phyloP scores from a whole-genome alignment of 2,888 invertebrate species.

The Labia minor region DNA sequence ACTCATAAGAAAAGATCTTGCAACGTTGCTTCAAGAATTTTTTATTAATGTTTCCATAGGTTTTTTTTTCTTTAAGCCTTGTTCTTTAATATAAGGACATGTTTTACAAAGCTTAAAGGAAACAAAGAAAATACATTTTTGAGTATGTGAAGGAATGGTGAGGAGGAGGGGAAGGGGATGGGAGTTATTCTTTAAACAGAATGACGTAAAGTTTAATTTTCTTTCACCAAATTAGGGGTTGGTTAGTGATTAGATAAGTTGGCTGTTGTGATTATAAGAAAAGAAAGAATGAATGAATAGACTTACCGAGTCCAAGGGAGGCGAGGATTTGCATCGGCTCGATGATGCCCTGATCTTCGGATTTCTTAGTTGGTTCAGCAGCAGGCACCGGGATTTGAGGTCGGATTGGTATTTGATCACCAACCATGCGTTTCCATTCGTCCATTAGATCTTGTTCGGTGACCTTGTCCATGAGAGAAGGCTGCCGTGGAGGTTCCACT shows the following conservation, averaged over 20 bases:
- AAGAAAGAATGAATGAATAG: not conserved
- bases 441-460: not conserved
- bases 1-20: slow-evolving; percentile 2
- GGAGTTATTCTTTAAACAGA: no score
- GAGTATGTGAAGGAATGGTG: not conserved
- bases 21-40: not conserved
- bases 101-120: not conserved
- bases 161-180: no score
- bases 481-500: not conserved
- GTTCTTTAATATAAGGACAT: not conserved
- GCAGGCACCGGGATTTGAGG: not conserved
- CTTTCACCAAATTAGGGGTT: no score
- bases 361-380: not conserved
- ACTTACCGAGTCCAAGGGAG: not conserved
- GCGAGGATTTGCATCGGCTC: not conserved
- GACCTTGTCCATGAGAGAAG: not conserved
- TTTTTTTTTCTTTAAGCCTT: not conserved
- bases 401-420: not conserved
- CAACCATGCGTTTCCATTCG: not conserved
- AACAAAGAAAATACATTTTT: not conserved
- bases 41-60: not conserved
- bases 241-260: not conserved
- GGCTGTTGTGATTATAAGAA: not conserved
- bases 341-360: not conserved
- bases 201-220: not conserved